Evolutionary conservation across 2,797 vertebrate species (phyloP).

Genomic region (Botia almorhae): DNA sequence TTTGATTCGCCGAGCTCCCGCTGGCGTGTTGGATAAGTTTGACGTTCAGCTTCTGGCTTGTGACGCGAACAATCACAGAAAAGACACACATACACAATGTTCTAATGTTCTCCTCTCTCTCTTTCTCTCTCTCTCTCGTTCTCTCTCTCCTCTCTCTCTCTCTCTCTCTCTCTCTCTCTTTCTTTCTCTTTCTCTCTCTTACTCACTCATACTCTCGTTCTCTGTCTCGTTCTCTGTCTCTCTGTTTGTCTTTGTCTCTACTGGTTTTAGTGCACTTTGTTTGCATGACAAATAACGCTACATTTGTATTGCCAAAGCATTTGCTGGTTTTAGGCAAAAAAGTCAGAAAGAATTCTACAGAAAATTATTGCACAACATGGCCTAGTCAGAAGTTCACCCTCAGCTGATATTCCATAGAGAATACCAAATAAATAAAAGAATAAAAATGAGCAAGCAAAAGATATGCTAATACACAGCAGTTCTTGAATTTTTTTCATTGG

Average conservation of each 20-base stretch:
- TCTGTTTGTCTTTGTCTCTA: too few species aligned
- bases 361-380: too few species aligned
- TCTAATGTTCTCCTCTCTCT: background rate
- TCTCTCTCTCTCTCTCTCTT: background rate
- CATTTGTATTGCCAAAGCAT: background rate
- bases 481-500: too few species aligned
- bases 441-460: too few species aligned
- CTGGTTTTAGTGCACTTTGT: background rate
- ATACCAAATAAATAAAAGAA: too few species aligned
- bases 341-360: background rate
- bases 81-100: background rate
- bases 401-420: too few species aligned
- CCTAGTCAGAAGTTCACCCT: too few species aligned
- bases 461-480: too few species aligned
- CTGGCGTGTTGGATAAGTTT: conserved; percentile 47
- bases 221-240: background rate
- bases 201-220: background rate
- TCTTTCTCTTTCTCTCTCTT: too few species aligned
- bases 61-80: conserved; percentile 22
- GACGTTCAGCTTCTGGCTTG: conserved; percentile 38
- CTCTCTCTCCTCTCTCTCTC: background rate
- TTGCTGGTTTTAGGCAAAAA: background rate
- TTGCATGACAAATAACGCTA: background rate
- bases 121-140: background rate
- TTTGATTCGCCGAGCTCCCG: conserved; percentile 39